These are phyloP conservation scores for Erebia ligea DNA, from an alignment of 2,888 invertebrate genomes.

Conservation along the genomic window DNA sequence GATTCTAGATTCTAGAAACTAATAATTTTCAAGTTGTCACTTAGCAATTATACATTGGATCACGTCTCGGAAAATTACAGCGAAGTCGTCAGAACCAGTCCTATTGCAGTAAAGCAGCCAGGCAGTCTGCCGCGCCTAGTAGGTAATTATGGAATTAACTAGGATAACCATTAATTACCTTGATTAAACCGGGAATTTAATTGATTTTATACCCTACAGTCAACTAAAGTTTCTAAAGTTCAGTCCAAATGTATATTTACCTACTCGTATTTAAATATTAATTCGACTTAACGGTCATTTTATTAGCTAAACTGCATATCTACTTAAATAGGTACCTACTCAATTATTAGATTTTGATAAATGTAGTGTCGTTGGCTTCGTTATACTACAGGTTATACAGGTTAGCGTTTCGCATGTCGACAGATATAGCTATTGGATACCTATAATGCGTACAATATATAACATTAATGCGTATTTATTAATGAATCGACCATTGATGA, in stretches of 20 bases:
- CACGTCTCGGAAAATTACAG: slow-evolving; percentile 23
- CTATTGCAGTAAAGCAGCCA: slow-evolving; percentile 40
- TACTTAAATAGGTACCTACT: neutral
- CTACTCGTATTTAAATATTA: too few relatives aligned
- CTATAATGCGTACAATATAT: too few relatives aligned
- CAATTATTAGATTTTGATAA: neutral
- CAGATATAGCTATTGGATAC: too few relatives aligned
- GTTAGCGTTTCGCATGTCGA: too few relatives aligned
- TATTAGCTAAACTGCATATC: neutral
- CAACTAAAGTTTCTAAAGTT: too few relatives aligned
- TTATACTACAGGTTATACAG: neutral
- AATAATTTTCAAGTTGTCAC: slow-evolving; percentile 16
- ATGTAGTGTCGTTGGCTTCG: neutral
- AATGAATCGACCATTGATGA: too few relatives aligned
- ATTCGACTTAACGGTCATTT: neutral
- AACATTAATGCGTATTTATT: too few relatives aligned
- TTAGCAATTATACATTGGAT: slow-evolving; percentile 15
- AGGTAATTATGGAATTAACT: slow-evolving; percentile 40
- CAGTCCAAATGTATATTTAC: too few relatives aligned
- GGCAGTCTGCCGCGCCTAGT: slow-evolving; percentile 48
- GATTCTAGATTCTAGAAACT: too few relatives aligned
- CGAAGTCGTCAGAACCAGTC: slow-evolving; percentile 26
- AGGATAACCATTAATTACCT: slow-evolving; percentile 29
- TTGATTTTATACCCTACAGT: too few relatives aligned
- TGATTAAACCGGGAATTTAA: slow-evolving; percentile 5